A percentile compares a stretch with the other conserved stretches of the same genome.
These are phyloP conservation scores for Shinisaurus crocodilurus DNA, from an alignment of 2,113 vertebrate genomes.

Conservation along the genomic window DNA sequence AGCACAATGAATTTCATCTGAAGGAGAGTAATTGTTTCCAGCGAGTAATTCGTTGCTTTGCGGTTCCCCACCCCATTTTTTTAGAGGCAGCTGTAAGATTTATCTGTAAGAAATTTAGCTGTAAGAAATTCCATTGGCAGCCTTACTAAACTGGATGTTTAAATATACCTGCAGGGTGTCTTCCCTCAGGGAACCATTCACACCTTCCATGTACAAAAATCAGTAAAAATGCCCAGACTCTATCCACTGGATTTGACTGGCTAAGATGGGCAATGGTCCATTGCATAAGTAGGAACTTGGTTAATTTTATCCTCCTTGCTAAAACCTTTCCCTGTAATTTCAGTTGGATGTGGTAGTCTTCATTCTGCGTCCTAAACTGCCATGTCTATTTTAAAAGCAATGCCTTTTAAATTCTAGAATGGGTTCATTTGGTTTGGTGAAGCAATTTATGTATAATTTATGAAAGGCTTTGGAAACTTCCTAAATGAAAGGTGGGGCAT, in stretches of 20 bases:
- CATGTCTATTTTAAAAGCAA: conserved; percentile 34
- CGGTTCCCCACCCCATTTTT: background rate
- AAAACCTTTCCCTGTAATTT: conserved; percentile 66
- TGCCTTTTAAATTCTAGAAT: conserved; percentile 23
- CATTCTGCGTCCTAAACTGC: conserved; percentile 22
- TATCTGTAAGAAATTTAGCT: conserved; percentile 14
- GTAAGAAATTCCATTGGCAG: background rate
- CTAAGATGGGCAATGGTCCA: conserved; percentile 54
- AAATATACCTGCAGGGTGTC: conserved; percentile 23
- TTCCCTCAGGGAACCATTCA: conserved; percentile 21
- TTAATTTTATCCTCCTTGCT: conserved; percentile 60
- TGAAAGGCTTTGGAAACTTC: conserved; percentile 17
- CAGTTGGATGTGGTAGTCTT: conserved; percentile 44
- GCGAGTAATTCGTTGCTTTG: background rate
- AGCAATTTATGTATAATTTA: conserved; percentile 4
- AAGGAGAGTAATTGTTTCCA: background rate
- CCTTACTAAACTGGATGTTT: background rate
- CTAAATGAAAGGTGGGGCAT: conserved; percentile 15
- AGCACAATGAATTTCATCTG: background rate
- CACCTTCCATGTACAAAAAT: conserved; percentile 58
- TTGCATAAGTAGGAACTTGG: conserved; percentile 35
- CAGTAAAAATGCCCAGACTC: conserved; percentile 56
- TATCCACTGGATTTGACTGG: conserved; percentile 61
- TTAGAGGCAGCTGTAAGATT: fast-evolving
- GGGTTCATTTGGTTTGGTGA: conserved; percentile 46